phyloP scores from a whole-genome alignment of 2,888 invertebrate genomes.

The Platypus cylindrus region DNA sequence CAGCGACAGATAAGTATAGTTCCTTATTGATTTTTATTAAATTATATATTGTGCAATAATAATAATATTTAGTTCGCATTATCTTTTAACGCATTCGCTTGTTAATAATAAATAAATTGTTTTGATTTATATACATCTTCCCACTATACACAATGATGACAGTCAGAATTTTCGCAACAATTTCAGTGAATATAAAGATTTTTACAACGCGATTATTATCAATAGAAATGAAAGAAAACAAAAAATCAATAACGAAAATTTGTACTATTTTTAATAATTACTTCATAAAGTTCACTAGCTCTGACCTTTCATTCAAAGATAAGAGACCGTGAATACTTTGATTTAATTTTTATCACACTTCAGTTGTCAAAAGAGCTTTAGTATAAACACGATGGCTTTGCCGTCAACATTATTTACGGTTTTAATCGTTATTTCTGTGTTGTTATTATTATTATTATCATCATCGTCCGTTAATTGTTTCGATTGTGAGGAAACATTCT shows the following conservation, averaged over 20 bases:
- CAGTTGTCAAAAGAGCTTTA: slow-evolving; percentile 14
- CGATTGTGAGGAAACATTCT: slow-evolving; percentile 21
- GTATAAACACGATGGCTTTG: slow-evolving; percentile 14
- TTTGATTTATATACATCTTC: no score
- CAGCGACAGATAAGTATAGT: no score
- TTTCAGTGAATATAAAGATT: no score
- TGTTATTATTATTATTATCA: not conserved
- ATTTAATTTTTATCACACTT: slow-evolving; percentile 6
- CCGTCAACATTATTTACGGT: slow-evolving; percentile 5
- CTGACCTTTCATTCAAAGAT: slow-evolving; percentile 16
- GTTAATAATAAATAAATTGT: no score
- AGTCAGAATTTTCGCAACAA: no score
- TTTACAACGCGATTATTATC: no score
- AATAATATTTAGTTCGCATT: no score
- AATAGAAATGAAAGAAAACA: no score
- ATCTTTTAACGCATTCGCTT: no score
- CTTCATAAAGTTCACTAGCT: slow-evolving; percentile 12
- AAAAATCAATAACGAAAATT: not conserved
- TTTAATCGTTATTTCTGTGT: slow-evolving; percentile 4
- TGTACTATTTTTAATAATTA: slow-evolving; percentile 16
- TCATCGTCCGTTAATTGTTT: not conserved
- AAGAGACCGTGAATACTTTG: slow-evolving; percentile 12
- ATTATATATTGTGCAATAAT: no score
- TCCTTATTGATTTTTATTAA: no score
- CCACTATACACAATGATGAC: no score